Conservation (phyloP, 2,797 vertebrate genomes). For the Dryobates pubescens region DNA sequence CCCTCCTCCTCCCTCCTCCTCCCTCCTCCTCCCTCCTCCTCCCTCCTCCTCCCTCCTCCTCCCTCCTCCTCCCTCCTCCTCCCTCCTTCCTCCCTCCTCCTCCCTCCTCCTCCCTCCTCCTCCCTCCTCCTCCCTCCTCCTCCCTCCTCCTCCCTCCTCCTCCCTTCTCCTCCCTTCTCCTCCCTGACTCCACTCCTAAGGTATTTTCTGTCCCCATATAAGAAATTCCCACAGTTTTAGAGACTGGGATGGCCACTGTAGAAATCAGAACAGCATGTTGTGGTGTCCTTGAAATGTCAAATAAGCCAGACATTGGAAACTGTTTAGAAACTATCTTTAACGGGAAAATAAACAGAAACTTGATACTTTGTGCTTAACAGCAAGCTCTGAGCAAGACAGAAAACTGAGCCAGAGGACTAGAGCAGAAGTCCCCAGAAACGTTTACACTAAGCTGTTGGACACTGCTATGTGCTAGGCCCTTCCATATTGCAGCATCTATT, state of each 20-base stretch:
- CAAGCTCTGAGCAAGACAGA: neutral
- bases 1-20: too few relatives aligned
- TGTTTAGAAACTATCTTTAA: neutral
- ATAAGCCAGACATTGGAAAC: neutral
- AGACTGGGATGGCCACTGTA: neutral
- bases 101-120: too few relatives aligned
- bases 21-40: too few relatives aligned
- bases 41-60: too few relatives aligned
- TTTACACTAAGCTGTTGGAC: accelerated
- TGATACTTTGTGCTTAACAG: neutral
- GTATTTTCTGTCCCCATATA: neutral
- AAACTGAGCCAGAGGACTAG: neutral
- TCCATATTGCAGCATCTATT: accelerated
- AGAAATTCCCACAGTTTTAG: neutral
- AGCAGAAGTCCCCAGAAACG: neutral
- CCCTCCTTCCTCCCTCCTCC: too few relatives aligned
- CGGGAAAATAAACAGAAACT: neutral
- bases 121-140: too few relatives aligned
- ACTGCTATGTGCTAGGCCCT: accelerated
- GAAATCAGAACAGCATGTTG: neutral
- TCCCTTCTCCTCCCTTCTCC: too few relatives aligned
- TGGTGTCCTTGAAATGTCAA: neutral
- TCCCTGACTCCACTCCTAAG: accelerated
- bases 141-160: too few relatives aligned
- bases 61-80: too few relatives aligned